phyloP scores from a whole-genome alignment of 2,888 invertebrate genomes.

The Aphodius granarius region DNA sequence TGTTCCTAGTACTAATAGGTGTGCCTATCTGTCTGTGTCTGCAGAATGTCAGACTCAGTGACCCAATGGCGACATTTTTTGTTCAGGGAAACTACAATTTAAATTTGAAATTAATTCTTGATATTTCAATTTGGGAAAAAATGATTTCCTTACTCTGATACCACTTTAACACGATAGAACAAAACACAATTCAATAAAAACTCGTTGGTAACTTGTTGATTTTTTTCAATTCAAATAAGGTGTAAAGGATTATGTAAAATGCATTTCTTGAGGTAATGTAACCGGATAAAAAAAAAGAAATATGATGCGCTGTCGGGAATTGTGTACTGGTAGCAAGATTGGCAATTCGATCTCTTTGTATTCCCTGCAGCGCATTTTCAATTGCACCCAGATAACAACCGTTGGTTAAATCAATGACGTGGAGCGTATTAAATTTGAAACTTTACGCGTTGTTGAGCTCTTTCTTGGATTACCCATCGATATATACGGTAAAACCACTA shows the following conservation, averaged over 20 bases:
- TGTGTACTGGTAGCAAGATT: neutral
- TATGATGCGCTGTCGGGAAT: neutral
- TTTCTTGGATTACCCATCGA: neutral
- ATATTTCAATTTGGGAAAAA: too few relatives aligned
- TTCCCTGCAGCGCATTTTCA: neutral
- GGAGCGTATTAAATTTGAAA: neutral
- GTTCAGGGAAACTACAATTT: too few relatives aligned
- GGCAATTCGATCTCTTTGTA: neutral
- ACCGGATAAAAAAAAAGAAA: neutral
- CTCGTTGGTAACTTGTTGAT: too few relatives aligned
- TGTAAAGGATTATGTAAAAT: neutral
- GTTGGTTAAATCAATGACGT: neutral
- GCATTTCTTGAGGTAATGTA: neutral
- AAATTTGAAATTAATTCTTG: too few relatives aligned
- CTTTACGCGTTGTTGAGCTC: neutral
- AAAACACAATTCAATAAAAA: too few relatives aligned
- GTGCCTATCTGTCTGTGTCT: too few relatives aligned
- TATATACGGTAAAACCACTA: too few relatives aligned
- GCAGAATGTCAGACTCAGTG: too few relatives aligned
- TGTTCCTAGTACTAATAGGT: neutral
- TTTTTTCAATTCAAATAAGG: neutral
- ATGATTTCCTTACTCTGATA: too few relatives aligned
- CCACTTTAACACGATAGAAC: too few relatives aligned
- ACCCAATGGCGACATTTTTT: too few relatives aligned
- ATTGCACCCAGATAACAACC: neutral